A percentile compares a stretch with the other conserved stretches of the same genome.
These are phyloP conservation scores for Oxyruncus cristatus DNA, from an alignment of 2,113 vertebrate species.

Conservation along the genomic window DNA sequence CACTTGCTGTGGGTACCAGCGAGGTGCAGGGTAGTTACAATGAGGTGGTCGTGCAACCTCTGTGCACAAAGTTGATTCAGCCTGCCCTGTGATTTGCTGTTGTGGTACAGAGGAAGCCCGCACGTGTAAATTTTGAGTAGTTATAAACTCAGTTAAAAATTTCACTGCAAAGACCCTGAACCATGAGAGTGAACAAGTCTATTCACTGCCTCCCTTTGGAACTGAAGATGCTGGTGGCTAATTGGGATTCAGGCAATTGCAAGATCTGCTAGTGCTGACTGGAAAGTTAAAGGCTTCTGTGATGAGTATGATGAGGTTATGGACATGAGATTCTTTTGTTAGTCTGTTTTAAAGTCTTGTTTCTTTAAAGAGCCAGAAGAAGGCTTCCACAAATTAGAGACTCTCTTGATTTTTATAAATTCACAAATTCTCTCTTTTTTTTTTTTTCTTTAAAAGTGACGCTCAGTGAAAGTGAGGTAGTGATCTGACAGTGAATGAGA, in stretches of 20 bases:
- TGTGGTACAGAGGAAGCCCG: not conserved
- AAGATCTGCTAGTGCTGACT: not conserved
- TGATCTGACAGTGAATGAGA: not conserved
- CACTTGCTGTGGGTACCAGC: not conserved
- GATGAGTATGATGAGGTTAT: not conserved
- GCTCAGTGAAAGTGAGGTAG: not conserved
- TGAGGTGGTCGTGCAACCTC: accelerated
- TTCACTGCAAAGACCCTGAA: not conserved
- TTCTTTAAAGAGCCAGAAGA: not conserved
- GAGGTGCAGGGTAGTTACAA: accelerated
- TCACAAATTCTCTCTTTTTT: not conserved
- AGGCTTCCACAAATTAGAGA: not conserved
- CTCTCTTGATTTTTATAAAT: not conserved
- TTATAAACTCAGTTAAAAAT: not conserved
- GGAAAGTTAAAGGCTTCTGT: not conserved
- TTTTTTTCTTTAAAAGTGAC: not conserved
- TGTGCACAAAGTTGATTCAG: not conserved
- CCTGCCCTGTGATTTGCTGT: not conserved
- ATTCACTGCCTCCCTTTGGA: not conserved
- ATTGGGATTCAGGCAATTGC: not conserved
- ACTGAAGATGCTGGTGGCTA: not conserved
- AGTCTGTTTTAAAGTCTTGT: not conserved
- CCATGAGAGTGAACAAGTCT: not conserved
- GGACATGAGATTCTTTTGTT: not conserved
- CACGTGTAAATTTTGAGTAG: not conserved